Base-by-base conservation (phyloP, 2,113 vertebrate species). In the Astur gentilis region DNA sequence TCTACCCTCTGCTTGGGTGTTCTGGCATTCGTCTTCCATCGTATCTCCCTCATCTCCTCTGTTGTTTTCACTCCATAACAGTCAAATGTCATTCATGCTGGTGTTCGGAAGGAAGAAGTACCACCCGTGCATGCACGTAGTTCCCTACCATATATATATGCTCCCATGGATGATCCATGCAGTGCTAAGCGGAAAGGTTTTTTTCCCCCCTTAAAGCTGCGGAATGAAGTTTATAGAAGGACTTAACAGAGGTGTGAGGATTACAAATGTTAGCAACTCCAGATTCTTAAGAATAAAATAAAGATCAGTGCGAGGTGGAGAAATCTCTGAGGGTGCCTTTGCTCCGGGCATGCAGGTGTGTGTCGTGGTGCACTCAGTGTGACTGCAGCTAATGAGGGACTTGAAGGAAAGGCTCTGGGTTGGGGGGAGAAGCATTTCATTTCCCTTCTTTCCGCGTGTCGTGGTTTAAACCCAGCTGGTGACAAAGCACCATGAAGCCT, bases 61-160 rank as follows among this genome's bases (percentile, higher is more conserved):
- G 11, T 9, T 84, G 60, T 72, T 47, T 69, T 83, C 16, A 18
- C 15, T 71, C 38, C 0, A 0, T n/a, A 52, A 23, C 18, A 47
- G 20, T 67, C 55, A 49, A 71, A 85, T 47, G 20, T 67, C 22
- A 42, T 54, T 72, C 22, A 7, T 60, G 38, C 10, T 1, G 0
- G 32, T 64, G 36, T 54, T 71, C 4, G 8, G 38, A 73, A 64
- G 7, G 16, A 87, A 89, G 64, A 80, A 75, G 40, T 64, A 18
- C 6, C n/a, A 29, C n/a, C 13, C 36, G 31, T 36, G 18, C 3
- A 6, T 16, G 13, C 34, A 55, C 27, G 29, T 55, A 16, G 15
- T 77, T 82, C 27, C n/a, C n/a, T 58, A 1, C 36, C 1, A 0
- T 55, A 6, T 65, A 10, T 3, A 0, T 7, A 0, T 61, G 26